phyloP scores from a whole-genome alignment of 2,113 vertebrate genomes.

The Uropsilus gracilis region DNA sequence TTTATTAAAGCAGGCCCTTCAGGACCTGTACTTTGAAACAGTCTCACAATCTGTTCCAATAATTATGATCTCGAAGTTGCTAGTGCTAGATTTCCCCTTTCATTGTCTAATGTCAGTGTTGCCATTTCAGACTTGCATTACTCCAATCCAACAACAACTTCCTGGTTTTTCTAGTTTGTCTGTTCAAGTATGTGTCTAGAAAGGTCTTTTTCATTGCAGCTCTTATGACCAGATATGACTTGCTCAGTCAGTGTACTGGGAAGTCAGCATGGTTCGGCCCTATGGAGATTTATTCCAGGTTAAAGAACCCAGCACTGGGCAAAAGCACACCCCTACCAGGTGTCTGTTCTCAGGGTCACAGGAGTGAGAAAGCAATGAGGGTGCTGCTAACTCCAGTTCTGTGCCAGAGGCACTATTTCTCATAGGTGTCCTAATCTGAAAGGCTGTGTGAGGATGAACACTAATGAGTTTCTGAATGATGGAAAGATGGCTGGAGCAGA shows the following conservation, averaged over 20 bases:
- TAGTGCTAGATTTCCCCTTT: background rate
- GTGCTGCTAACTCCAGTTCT: background rate
- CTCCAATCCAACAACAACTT: background rate
- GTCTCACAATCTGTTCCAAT: background rate
- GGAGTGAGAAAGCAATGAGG: background rate
- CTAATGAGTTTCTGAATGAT: background rate
- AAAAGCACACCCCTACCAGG: rapidly evolving
- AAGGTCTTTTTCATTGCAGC: background rate
- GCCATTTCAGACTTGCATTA: background rate
- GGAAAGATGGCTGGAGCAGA: background rate
- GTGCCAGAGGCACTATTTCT: background rate
- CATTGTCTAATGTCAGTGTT: background rate
- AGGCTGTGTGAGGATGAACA: background rate
- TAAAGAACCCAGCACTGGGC: background rate
- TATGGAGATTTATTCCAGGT: rapidly evolving
- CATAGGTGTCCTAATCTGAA: background rate
- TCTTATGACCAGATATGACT: rapidly evolving
- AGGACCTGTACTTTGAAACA: background rate
- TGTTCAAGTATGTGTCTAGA: background rate
- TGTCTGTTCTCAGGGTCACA: background rate
- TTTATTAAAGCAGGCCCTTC: background rate
- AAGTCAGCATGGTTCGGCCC: too few relatives aligned
- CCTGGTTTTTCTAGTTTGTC: background rate
- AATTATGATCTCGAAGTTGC: background rate
- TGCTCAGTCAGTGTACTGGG: background rate